A percentile compares a stretch with the other conserved stretches of the same genome.
phyloP scores from a whole-genome alignment of 2,888 invertebrate species.

The Melolontha melolontha region DNA sequence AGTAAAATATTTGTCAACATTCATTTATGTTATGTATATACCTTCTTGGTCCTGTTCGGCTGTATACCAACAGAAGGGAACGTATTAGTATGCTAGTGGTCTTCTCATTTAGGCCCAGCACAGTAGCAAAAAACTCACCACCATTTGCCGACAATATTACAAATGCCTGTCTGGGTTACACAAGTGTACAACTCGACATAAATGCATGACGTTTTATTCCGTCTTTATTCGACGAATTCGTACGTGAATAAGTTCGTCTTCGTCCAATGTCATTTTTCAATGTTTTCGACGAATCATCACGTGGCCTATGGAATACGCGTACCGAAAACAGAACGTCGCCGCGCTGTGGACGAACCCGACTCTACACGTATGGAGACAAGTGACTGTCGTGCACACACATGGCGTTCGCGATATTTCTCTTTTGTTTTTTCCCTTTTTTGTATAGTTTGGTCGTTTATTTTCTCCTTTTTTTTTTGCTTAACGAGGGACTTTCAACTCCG shows the following conservation, averaged over 20 bases:
- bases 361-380: neutral
- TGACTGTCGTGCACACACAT: conserved; percentile 10
- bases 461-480: no score
- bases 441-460: neutral
- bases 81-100: conserved; percentile 51
- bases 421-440: conserved; percentile 10
- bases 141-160: conserved; percentile 50
- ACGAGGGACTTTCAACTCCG: no score
- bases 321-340: conserved; percentile 56
- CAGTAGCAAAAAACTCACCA: conserved; percentile 49
- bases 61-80: conserved; percentile 41
- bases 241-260: neutral
- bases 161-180: conserved; percentile 53
- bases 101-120: conserved; percentile 51
- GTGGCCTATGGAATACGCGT: conserved; percentile 56
- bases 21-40: conserved; percentile 46
- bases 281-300: conserved; percentile 49
- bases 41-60: conserved; percentile 33
- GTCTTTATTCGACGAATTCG: conserved; percentile 7
- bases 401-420: conserved; percentile 3
- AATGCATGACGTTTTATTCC: conserved; percentile 15
- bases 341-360: neutral
- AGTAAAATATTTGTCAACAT: conserved; percentile 52
- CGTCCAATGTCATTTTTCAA: conserved; percentile 28
- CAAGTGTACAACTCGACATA: conserved; percentile 11